phyloP scores from a whole-genome alignment of 2,113 vertebrate species.

The Cyphomyrus discorhynchus region DNA sequence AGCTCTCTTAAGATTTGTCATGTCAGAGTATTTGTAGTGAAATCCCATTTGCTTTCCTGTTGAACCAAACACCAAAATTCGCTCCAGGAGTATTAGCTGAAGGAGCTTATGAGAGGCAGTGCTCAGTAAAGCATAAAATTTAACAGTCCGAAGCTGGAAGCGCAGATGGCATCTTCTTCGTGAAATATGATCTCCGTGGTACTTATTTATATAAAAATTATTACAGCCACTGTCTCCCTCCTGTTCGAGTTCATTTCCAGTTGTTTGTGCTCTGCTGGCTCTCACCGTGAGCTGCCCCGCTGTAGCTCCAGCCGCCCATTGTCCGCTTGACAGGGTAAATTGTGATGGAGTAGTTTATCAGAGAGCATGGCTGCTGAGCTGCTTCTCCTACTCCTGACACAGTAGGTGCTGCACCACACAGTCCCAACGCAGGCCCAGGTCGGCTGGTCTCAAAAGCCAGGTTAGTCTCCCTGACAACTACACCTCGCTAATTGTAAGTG shows the following conservation, averaged over 20 bases:
- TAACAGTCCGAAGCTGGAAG: background rate
- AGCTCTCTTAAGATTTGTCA: background rate
- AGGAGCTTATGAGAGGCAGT: background rate
- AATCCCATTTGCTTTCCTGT: background rate
- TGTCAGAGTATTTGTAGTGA: background rate
- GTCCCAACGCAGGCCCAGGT: background rate
- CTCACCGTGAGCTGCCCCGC: background rate
- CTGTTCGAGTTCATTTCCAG: background rate
- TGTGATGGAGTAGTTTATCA: background rate
- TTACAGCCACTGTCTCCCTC: background rate
- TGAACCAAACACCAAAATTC: background rate
- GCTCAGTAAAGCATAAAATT: background rate
- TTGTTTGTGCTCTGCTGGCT: background rate
- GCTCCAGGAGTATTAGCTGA: background rate
- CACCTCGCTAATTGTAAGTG: conserved; percentile 18
- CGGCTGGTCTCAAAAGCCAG: background rate
- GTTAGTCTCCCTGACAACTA: conserved; percentile 21
- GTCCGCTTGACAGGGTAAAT: background rate
- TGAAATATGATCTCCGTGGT: background rate
- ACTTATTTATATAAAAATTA: background rate
- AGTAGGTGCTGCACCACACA: background rate
- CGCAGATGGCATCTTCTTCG: background rate
- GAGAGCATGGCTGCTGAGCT: background rate
- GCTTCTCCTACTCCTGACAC: background rate
- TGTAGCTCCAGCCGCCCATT: background rate